Conservation (phyloP, 2,888 invertebrate species). For the Limnephilus rhombicus region DNA sequence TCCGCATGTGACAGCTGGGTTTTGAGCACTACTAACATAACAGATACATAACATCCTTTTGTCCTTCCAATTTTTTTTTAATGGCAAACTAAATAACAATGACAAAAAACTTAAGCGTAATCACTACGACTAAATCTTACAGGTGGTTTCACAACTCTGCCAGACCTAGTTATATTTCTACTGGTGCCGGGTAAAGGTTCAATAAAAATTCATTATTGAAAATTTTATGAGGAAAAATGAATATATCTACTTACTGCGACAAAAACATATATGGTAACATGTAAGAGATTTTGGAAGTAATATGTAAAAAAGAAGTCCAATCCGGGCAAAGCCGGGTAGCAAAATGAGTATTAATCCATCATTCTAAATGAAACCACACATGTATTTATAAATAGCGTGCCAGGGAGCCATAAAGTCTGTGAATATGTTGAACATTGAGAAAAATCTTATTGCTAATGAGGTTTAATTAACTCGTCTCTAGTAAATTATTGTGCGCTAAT, state of each 20-base stretch:
- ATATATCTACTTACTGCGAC: not conserved
- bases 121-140: no score
- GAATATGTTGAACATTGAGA: not conserved
- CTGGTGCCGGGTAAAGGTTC: no score
- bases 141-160: no score
- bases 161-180: no score
- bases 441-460: not conserved
- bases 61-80: no score
- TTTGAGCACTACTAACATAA: no score
- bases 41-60: no score
- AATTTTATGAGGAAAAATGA: no score
- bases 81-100: no score
- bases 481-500: not conserved
- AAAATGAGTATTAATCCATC: not conserved
- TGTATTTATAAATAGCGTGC: not conserved
- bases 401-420: not conserved
- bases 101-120: no score
- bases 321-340: not conserved
- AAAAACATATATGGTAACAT: not conserved
- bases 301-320: not conserved
- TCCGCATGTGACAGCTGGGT: no score
- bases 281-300: not conserved
- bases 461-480: not conserved
- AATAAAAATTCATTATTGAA: no score
- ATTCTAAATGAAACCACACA: not conserved